phyloP scores from a whole-genome alignment of 2,797 vertebrate species.

The Sebastes umbrosus region DNA sequence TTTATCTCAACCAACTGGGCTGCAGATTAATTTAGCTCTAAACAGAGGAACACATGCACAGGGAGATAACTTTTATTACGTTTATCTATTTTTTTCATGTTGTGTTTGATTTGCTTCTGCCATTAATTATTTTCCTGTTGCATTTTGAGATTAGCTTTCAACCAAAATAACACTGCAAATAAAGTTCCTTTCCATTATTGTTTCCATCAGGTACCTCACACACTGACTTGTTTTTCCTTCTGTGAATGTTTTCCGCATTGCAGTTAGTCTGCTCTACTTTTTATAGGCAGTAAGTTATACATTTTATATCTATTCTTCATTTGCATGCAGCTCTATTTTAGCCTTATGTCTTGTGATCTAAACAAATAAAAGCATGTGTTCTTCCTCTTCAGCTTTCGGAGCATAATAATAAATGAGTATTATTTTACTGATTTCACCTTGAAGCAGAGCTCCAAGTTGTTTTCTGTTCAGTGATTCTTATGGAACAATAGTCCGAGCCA shows the following conservation, averaged over 20 bases:
- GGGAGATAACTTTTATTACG: background rate
- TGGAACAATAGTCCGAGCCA: background rate
- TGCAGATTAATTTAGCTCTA: slow-evolving; percentile 8
- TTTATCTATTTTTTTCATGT: slow-evolving; percentile 7
- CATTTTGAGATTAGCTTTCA: slow-evolving; percentile 13
- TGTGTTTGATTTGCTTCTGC: background rate
- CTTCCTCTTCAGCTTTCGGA: background rate
- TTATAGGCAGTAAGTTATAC: background rate
- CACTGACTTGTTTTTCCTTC: background rate
- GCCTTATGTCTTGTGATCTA: background rate
- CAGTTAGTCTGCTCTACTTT: background rate
- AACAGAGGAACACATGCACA: slow-evolving; percentile 4
- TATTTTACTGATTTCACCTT: slow-evolving; percentile 1
- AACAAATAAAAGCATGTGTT: background rate
- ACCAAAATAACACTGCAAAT: background rate
- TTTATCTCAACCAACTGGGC: slow-evolving; percentile 22
- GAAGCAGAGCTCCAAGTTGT: background rate
- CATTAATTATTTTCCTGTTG: background rate
- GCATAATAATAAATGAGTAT: background rate
- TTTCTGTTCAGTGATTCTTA: background rate
- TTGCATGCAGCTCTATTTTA: background rate
- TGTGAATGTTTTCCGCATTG: background rate
- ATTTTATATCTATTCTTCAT: background rate
- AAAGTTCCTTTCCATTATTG: background rate
- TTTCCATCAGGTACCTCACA: background rate